A percentile compares a stretch with the other conserved stretches of the same genome.
These are phyloP conservation scores for Carettochelys insculpta DNA, from an alignment of 2,113 vertebrate species.

Conservation along the genomic window DNA sequence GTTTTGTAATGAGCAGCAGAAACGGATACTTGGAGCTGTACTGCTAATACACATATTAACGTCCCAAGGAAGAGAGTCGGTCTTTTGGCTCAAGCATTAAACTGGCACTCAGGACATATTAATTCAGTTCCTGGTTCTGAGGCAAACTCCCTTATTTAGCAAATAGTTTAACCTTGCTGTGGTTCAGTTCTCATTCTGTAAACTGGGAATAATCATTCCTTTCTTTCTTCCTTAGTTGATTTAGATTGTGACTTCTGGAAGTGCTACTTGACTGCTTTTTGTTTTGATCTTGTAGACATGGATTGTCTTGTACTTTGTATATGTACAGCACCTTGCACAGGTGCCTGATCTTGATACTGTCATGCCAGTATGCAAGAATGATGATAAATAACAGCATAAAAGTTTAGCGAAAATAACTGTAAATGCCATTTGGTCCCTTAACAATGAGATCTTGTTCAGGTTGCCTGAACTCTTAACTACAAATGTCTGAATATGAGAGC, in stretches of 20 bases:
- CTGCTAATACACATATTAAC: neutral
- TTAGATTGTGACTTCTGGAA: neutral
- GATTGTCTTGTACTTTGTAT: neutral
- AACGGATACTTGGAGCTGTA: neutral
- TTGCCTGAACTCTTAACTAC: neutral
- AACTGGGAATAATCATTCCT: neutral
- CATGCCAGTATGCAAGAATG: neutral
- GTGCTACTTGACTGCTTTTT: too few relatives aligned
- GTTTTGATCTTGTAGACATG: neutral
- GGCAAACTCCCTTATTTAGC: neutral
- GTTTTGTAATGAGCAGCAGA: neutral
- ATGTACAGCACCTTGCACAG: neutral
- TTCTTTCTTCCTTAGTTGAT: neutral
- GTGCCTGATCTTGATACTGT: neutral
- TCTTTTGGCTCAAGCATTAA: neutral
- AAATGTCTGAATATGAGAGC: neutral
- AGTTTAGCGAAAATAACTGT: neutral
- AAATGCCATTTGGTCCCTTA: neutral
- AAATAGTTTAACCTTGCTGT: neutral
- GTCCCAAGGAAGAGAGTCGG: neutral
- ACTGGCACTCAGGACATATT: neutral
- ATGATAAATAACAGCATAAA: neutral
- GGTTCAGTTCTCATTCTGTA: neutral
- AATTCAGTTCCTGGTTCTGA: neutral
- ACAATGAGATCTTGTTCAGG: neutral